Evolutionary conservation across 1,140 invertebrate species (phyloP).

Genomic region (Drosophila pruinosa): DNA sequence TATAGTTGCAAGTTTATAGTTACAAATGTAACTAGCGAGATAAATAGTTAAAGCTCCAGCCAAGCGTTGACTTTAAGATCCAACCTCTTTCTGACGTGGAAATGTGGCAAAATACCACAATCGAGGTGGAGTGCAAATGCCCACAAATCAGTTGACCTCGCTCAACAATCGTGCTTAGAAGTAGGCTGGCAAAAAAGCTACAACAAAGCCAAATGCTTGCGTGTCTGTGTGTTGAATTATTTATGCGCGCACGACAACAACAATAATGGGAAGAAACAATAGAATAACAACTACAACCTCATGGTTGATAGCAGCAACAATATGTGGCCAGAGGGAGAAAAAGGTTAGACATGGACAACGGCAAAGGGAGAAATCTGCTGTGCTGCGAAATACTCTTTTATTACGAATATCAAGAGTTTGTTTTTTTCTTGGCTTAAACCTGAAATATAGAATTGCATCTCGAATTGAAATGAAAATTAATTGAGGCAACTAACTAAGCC

Average conservation of each 20-base stretch:
- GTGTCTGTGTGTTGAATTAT: slow-evolving; percentile 57
- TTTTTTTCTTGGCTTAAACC: too few relatives aligned
- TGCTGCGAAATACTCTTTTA: neutral
- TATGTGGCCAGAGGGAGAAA: slow-evolving; percentile 44
- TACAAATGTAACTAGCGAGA: neutral
- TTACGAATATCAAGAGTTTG: too few relatives aligned
- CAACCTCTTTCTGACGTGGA: neutral
- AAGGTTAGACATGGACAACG: slow-evolving; percentile 63
- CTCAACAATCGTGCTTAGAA: slow-evolving; percentile 11
- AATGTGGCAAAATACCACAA: neutral
- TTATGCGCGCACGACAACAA: slow-evolving; percentile 62
- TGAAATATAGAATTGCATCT: neutral
- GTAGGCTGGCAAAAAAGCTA: slow-evolving; percentile 5
- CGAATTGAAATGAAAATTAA: neutral
- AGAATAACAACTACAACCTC: slow-evolving; percentile 10
- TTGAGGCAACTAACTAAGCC: too few relatives aligned
- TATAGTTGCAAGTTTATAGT: neutral
- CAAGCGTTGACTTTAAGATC: neutral
- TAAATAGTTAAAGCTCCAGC: neutral
- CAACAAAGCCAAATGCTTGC: slow-evolving; percentile 21
- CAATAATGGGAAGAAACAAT: slow-evolving; percentile 30
- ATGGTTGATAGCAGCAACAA: slow-evolving; percentile 16
- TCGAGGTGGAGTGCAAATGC: slow-evolving; percentile 11
- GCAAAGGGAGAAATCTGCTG: slow-evolving; percentile 44
- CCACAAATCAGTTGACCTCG: slow-evolving; percentile 37